phyloP scores from a whole-genome alignment of 2,797 vertebrate genomes.

The Coracias cyanogaster region DNA sequence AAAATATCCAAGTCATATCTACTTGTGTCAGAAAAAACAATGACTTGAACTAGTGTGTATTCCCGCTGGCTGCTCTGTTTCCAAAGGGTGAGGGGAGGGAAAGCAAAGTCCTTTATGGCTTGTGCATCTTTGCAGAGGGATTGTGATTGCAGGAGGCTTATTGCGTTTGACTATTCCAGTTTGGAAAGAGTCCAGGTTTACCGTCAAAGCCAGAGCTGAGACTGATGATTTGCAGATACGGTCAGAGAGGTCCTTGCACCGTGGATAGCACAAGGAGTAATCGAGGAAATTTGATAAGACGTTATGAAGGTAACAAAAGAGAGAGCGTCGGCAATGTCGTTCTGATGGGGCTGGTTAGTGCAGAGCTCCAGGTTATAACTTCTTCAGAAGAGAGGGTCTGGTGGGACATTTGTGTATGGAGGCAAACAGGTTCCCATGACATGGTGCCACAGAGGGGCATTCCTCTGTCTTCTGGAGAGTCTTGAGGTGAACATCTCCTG shows the following conservation, averaged over 20 bases:
- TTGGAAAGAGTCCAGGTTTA: conserved; percentile 32
- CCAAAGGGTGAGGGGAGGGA: neutral
- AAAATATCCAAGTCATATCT: conserved; percentile 30
- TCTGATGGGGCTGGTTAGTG: neutral
- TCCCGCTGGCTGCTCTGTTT: neutral
- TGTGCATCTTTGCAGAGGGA: neutral
- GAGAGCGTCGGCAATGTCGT: fast-evolving
- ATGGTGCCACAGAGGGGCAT: neutral
- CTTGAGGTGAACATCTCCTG: neutral
- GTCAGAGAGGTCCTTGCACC: neutral
- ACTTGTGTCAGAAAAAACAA: conserved; percentile 33
- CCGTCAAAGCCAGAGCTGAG: neutral
- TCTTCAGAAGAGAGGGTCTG: neutral
- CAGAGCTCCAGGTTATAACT: neutral
- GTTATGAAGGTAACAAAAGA: neutral
- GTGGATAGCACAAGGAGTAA: neutral
- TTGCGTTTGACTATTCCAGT: neutral
- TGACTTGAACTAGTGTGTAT: neutral
- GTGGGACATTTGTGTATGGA: neutral
- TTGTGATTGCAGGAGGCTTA: neutral
- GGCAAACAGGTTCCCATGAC: neutral
- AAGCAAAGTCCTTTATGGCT: neutral
- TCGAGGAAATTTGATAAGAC: neutral
- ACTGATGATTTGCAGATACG: neutral
- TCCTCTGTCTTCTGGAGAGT: neutral